Base-by-base conservation (phyloP, 2,888 invertebrate genomes). In the Neoitamus cyanurus region DNA sequence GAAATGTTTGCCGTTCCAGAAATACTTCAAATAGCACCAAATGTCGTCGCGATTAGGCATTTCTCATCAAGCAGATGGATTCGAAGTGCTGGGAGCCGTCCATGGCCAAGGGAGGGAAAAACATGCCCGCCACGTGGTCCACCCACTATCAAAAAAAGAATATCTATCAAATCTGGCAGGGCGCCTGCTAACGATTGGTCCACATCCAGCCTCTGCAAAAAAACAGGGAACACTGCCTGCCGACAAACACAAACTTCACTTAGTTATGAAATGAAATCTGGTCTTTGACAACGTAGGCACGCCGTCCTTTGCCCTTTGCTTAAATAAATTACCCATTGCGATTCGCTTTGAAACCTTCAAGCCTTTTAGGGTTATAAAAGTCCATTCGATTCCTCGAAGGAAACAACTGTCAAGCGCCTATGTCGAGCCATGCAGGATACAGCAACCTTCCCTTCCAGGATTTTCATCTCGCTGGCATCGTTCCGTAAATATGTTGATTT, bases 351-450 rank as follows among this genome's bases (percentile, higher is more conserved):
- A 36, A 73, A 73, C n/a, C 73, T 73, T 73, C 42, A 58, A 58
- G 20, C 58, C 58, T 58, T 58, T 75, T 75, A 20, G 25, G 11
- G 75, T 75, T 46, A 37, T 11, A 6, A 15, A 73, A 73, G 15
- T 73, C 36, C 9, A 34, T 30, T 70, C 70, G 72, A 72, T 72
- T 34, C n/a, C 15, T 37, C 5, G 3, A 72, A 72, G 72, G 72
- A 72, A 72, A n/a, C 34, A 72, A 75, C 75, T 75, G 75, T 75
- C 75, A 75, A 75, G 28, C 42, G 75, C 11, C 75, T 75, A 37
- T 28, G 75, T 42, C 28, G 36, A 36, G 25, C 42, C 42, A 25
- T 75, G 13, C 28, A 75, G 75, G 13, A 42, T 42, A 25, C 28
- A 5, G 13, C 42, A 9, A 15, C 25, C 13, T 42, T n/a, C 46